Base-by-base conservation (phyloP, 1,140 invertebrate species). In the Proctacanthus coquilletti region DNA sequence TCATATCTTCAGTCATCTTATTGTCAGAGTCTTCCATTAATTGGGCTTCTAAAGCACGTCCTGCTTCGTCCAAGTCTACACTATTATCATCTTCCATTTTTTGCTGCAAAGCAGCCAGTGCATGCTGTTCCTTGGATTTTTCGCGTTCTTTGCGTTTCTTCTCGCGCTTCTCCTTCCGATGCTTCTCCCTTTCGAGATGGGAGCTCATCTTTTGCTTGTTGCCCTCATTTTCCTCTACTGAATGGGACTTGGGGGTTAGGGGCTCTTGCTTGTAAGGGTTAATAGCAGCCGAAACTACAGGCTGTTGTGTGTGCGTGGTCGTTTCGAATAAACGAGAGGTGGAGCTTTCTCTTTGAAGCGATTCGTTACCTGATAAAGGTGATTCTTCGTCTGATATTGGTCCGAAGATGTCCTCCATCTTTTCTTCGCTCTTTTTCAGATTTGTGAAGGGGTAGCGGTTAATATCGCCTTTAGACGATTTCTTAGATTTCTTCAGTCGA, bases 371-470 rank as follows among this genome's bases (percentile, higher is more conserved):
- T 36, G 40, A 36, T 8, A 52, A 44, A 25, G 51, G 47, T 2
- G 52, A 47, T 18, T 60, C 66, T 56, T 86, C 78, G 51, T 88
- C 84, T 0, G 84, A 85, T 19, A 87, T 63, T 1, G 83, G 79
- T 3, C 83, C 84, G 59, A 87, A 88, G 39, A 87, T 86, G 47
- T 84, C 81, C 58, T 86, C 80, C 77, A 86, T 83, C 51, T 82
- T 75, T 29, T 80, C 77, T 37, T 77, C 77, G 34, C 23, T 36
- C 5, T 42, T 10, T 53, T 38, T 11, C 32, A 29, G 10, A 31
- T 20, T 31, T 38, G 23, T 21, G 18, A 18, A 20, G 47, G 42
- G 3, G 48, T 30, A 14, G 36, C 10, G 5, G 8, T 32, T 8
- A 25, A 8, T 25, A 8, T 6, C 23, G 23, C 51, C 54, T 44